Conservation (phyloP, 2,113 vertebrate genomes). For the Sciurus niger region DNA sequence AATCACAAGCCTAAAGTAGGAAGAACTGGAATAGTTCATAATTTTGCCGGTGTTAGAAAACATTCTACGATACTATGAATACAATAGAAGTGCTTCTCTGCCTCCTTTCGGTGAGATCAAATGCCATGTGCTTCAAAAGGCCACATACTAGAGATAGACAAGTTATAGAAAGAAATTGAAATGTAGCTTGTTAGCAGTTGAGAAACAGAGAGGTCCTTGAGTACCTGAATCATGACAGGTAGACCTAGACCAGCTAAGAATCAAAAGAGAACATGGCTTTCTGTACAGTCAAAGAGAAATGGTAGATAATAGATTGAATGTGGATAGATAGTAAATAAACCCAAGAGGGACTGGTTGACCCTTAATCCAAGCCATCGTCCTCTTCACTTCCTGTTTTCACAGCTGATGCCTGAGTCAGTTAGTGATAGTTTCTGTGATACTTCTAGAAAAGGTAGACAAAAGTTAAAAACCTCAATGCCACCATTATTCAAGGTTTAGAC, state of each 20-base stretch:
- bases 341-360: neutral
- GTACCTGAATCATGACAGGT: neutral
- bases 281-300: conserved; percentile 4
- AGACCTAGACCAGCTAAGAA: neutral
- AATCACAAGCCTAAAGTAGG: neutral
- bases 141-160: neutral
- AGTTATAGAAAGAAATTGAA: neutral
- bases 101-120: neutral
- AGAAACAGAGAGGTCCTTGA: neutral
- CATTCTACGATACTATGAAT: neutral
- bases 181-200: neutral
- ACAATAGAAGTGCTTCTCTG: neutral
- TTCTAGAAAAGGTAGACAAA: neutral
- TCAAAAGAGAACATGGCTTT: neutral
- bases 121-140: neutral
- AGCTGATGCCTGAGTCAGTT: neutral
- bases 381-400: conserved; percentile 15
- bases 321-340: conserved; percentile 34
- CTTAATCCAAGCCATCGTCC: neutral
- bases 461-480: neutral
- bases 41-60: neutral
- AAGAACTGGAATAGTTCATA: neutral
- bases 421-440: neutral
- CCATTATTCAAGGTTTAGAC: neutral
- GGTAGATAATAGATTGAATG: neutral